These are phyloP conservation scores for Pammene fasciana DNA, from an alignment of 2,888 invertebrate species.

Conservation along the genomic window DNA sequence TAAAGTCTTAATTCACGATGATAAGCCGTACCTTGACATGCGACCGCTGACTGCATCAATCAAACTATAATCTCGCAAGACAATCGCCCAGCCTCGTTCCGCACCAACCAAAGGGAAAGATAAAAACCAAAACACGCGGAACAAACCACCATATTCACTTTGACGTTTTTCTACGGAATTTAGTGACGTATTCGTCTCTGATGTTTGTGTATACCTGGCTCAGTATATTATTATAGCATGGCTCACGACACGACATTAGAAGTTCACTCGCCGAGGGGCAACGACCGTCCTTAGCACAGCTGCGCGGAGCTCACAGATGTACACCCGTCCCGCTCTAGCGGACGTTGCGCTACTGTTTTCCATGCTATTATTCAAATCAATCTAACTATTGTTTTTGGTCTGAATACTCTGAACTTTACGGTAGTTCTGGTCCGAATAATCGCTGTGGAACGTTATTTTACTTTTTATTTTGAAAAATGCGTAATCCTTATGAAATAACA, in stretches of 20 bases:
- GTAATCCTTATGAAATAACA: neutral
- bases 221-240: conserved; percentile 55
- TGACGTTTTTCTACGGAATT: conserved; percentile 27
- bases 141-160: conserved; percentile 20
- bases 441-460: neutral
- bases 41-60: conserved; percentile 45
- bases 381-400: conserved; percentile 49
- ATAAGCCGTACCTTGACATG: conserved; percentile 34
- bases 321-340: conserved; percentile 67
- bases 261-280: conserved; percentile 81
- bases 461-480: neutral
- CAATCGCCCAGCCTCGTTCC: conserved; percentile 38
- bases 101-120: conserved; percentile 41
- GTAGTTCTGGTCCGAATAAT: conserved; percentile 21
- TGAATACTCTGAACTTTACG: conserved; percentile 30
- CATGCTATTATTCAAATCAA: conserved; percentile 61
- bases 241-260: conserved; percentile 78
- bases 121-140: neutral
- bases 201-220: conserved; percentile 39
- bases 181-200: conserved; percentile 35
- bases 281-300: conserved; percentile 82
- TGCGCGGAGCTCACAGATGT: conserved; percentile 67
- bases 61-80: conserved; percentile 49
- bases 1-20: conserved; percentile 14
- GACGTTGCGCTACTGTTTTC: conserved; percentile 61